Evolutionary conservation across 2,113 vertebrate species (phyloP).

Genomic region (Arvicanthis niloticus): DNA sequence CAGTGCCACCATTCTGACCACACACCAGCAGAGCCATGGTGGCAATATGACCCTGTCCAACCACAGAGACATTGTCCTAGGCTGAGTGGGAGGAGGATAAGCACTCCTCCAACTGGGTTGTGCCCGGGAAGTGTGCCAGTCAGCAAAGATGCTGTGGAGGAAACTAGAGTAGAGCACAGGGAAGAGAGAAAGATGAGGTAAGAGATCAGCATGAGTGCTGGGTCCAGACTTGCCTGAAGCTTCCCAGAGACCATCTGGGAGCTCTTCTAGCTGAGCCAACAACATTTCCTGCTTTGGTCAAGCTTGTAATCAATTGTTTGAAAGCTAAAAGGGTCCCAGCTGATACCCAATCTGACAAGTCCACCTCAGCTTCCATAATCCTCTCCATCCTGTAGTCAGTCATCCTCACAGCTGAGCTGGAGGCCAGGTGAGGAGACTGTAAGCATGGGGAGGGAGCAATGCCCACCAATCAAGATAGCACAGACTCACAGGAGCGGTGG

Average conservation of each 20-base stretch:
- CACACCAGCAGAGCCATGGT: not conserved
- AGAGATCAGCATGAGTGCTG: not conserved
- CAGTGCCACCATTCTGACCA: not conserved
- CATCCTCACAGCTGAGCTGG: not conserved
- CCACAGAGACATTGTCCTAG: not conserved
- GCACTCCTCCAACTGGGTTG: not conserved
- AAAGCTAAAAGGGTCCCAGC: not conserved
- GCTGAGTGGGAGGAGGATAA: not conserved
- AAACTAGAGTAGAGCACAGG: not conserved
- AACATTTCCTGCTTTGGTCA: not conserved
- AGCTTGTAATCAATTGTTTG: not conserved
- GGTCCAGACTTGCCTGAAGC: not conserved
- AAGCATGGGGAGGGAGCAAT: not conserved
- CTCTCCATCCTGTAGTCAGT: not conserved
- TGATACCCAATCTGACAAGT: accelerated
- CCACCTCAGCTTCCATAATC: not conserved
- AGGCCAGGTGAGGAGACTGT: not conserved
- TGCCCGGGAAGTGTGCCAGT: not conserved
- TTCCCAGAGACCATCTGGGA: not conserved
- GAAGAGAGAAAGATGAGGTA: not conserved
- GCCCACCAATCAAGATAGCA: accelerated
- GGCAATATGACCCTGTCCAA: not conserved
- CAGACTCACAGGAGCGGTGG: not conserved
- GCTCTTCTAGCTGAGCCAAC: not conserved
- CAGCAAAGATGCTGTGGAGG: not conserved